A percentile compares a stretch with the other conserved stretches of the same genome.
Evolutionary conservation across 2,113 vertebrate species (phyloP).

Genomic region (Passer domesticus): DNA sequence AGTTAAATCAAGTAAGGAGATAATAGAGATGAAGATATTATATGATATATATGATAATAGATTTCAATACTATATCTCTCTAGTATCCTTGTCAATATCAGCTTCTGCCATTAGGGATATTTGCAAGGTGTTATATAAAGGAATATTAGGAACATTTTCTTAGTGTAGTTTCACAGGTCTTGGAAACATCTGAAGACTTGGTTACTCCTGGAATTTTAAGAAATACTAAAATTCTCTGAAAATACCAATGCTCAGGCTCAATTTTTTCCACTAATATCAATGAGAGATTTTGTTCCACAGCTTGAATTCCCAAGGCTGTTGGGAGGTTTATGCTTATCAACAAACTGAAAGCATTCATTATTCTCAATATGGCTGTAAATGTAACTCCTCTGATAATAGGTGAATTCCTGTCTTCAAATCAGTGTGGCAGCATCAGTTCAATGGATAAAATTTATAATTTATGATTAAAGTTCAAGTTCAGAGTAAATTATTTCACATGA

Average conservation of each 20-base stretch:
- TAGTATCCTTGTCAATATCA: neutral
- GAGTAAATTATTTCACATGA: neutral
- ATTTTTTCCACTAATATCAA: neutral
- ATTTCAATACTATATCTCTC: neutral
- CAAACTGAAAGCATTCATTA: neutral
- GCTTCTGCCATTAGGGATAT: neutral
- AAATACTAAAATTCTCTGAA: neutral
- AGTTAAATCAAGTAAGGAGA: neutral
- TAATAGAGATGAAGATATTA: neutral
- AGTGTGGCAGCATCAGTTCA: neutral
- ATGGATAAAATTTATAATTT: neutral
- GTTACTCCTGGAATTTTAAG: neutral
- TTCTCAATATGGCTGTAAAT: neutral
- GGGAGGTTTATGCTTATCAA: neutral
- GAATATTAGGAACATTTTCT: neutral
- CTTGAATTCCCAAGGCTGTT: neutral
- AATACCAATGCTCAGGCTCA: neutral
- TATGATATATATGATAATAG: too few species aligned
- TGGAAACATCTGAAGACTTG: neutral
- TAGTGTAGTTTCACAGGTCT: neutral
- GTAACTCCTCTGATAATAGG: neutral
- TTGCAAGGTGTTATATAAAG: neutral
- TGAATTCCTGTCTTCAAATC: neutral
- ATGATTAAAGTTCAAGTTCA: neutral
- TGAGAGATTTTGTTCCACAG: neutral